Evolutionary conservation across 2,113 vertebrate species (phyloP), one percentile per base, ranked within the genome.

Genomic region (Pycnonotus jocosus): DNA sequence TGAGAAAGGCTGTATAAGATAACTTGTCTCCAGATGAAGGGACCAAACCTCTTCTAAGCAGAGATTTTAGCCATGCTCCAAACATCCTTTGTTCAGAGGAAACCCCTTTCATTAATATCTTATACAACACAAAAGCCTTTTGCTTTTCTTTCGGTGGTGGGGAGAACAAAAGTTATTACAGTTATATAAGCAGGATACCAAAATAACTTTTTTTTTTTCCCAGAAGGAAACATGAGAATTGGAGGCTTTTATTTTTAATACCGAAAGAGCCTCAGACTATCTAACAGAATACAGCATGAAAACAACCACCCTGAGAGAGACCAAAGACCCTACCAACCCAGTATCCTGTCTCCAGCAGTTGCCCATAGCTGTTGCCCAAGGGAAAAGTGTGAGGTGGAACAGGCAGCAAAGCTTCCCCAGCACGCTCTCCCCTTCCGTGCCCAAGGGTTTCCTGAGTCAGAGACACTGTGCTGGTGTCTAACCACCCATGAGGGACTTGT

Each of bases 11-110:
- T 44, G 6, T 1, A 1, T 25, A 70, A 77, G n/a, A 80, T 50
- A 42, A 33, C 16, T 61, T 2, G 2, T 86, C 27, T 71, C 51
- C 44, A 69, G 42, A 47, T 16, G 7, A 3, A 82, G 60, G 56
- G 51, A 68, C 47, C 4, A 1, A 91, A 85, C 15, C 24, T 82
- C 66, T 76, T 38, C 48, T 2, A 7, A 88, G n/a, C 2, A 1
- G 37, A 84, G 90, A 56, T 90, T 66, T 93, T 71, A 96, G 80
- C 66, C 58, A 42, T 25, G 51, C 44, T 78, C 66, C 74, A 83
- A 86, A 93, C 54, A 95, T 80, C 81, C 85, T 94, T 81, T 94
- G 60, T 25, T 72, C 71, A 90, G 74, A 94, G 92, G 92, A 96
- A 96, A 68, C 76, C 25, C 80, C 35, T 42, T 78, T 84, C 92